phyloP scores from a whole-genome alignment of 1,140 invertebrate genomes.

The Achroia grisella region DNA sequence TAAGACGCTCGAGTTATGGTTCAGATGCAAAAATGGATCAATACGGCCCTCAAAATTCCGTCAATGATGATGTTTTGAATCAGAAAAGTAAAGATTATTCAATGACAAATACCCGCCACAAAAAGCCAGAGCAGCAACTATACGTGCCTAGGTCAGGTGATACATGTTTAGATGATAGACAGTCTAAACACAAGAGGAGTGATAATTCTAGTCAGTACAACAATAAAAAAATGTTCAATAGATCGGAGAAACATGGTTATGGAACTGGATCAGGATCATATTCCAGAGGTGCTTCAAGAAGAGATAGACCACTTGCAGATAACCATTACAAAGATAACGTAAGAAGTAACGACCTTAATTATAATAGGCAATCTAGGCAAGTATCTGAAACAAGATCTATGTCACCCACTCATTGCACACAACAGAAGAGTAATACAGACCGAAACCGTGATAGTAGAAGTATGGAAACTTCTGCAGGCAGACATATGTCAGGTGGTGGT shows the following conservation, averaged over 20 bases:
- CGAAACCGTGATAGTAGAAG: conserved; percentile 67
- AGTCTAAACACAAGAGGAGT: conserved; percentile 33
- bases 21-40: conserved; percentile 62
- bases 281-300: conserved; percentile 37
- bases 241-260: conserved; percentile 40
- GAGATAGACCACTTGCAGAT: conserved; percentile 31
- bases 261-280: conserved; percentile 39
- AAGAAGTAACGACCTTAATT: conserved; percentile 49
- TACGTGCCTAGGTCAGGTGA: conserved; percentile 53
- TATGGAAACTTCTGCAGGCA: conserved; percentile 65
- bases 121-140: conserved; percentile 65
- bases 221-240: conserved; percentile 45
- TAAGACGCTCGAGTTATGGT: conserved; percentile 65
- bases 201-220: conserved; percentile 63
- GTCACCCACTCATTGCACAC: conserved; percentile 45
- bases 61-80: conserved; percentile 46
- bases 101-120: conserved; percentile 33
- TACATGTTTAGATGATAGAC: conserved; percentile 41
- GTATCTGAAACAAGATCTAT: conserved; percentile 63
- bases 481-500: conserved; percentile 47
- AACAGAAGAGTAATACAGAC: conserved; percentile 46
- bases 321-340: conserved; percentile 40
- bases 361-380: conserved; percentile 58
- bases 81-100: conserved; percentile 29
- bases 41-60: conserved; percentile 57